Evolutionary conservation across 2,797 vertebrate species (phyloP).

Genomic region (Chiloscyllium punctatum): DNA sequence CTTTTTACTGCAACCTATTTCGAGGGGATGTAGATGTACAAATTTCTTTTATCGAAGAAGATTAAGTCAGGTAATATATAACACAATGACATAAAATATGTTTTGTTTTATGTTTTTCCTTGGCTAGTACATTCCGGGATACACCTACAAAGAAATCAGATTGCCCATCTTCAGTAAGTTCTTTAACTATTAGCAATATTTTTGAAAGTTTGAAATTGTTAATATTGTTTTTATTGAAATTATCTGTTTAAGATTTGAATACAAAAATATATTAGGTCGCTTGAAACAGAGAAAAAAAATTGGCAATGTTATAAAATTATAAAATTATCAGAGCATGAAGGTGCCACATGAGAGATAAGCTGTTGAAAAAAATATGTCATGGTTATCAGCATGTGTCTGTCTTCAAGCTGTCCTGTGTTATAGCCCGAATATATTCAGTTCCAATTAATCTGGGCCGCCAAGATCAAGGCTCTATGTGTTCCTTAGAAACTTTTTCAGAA

Average conservation of each 20-base stretch:
- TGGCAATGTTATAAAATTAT: neutral
- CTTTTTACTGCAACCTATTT: too few relatives aligned
- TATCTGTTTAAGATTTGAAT: neutral
- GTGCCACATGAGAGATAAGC: too few relatives aligned
- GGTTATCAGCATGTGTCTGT: neutral
- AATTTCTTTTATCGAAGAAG: neutral
- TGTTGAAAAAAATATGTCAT: neutral
- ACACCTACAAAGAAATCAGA: conserved; percentile 85
- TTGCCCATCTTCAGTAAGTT: conserved; percentile 85
- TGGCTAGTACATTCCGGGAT: conserved; percentile 72
- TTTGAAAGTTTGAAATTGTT: neutral
- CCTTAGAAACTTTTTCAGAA: neutral
- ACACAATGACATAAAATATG: neutral
- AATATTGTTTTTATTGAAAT: neutral
- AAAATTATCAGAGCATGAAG: neutral
- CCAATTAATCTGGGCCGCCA: neutral
- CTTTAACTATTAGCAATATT: conserved; percentile 37
- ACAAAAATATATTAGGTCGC: neutral
- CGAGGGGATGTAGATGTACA: neutral
- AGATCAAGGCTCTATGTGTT: too few relatives aligned
- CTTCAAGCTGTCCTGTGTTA: neutral
- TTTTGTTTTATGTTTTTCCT: conserved; percentile 48
- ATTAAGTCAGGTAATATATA: neutral
- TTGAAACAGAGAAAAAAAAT: neutral
- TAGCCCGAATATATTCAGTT: neutral